These are phyloP conservation scores for Mormyrus hasselquistii DNA, from an alignment of 2,797 vertebrate genomes.

Conservation along the genomic window DNA sequence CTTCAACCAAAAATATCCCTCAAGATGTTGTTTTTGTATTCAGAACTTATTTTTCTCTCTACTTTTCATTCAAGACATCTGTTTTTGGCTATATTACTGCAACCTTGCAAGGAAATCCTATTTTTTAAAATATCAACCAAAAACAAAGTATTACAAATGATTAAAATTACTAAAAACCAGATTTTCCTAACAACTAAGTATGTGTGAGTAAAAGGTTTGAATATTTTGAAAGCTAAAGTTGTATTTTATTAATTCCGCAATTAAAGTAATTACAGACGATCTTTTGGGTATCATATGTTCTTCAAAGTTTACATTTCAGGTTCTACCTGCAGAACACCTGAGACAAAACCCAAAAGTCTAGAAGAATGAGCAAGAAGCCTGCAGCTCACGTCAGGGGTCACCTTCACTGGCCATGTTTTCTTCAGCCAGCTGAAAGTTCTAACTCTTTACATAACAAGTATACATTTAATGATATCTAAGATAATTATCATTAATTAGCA, in stretches of 20 bases:
- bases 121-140: not conserved
- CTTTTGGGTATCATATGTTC: constrained; percentile 45
- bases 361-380: not conserved
- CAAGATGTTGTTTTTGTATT: constrained; percentile 46
- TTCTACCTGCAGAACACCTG: not conserved
- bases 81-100: constrained; percentile 30
- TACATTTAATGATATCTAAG: not conserved
- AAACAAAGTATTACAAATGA: not conserved
- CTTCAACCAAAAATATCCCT: constrained; percentile 41
- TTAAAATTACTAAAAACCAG: not conserved
- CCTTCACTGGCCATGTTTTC: not conserved
- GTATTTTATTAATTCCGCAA: constrained; percentile 21
- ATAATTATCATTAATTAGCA: not conserved
- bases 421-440: not conserved
- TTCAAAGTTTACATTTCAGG: not conserved
- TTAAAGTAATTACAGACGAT: constrained; percentile 36
- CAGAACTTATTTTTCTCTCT: constrained; percentile 51
- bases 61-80: constrained; percentile 51
- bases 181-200: not conserved
- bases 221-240: constrained; percentile 1
- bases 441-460: not conserved
- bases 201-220: not conserved
- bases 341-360: not conserved
- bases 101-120: not conserved
- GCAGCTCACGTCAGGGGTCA: not conserved